Percentiles rank a stretch among this genome's conserved stretches.
Evolutionary conservation across 2,888 invertebrate species (phyloP).

Genomic region (Pandemis cinnamomeana): DNA sequence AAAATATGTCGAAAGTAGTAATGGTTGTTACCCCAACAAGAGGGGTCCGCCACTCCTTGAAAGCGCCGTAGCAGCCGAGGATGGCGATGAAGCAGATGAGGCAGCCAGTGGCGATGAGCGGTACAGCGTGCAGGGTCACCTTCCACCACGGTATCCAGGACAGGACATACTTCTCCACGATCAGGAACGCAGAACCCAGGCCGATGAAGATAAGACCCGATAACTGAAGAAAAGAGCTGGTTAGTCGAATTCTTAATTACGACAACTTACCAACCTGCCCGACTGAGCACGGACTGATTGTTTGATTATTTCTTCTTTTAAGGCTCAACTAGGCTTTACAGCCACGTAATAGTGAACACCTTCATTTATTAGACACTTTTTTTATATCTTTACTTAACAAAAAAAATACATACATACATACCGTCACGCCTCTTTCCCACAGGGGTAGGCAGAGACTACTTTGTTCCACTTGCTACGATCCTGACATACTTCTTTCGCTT

Average conservation of each 20-base stretch:
- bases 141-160: constrained; percentile 5
- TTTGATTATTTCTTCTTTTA: no score
- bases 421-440: no score
- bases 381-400: no score
- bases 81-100: constrained; percentile 3
- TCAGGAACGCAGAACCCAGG: background rate
- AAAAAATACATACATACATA: no score
- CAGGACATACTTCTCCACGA: background rate
- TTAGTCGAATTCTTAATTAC: background rate
- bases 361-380: no score
- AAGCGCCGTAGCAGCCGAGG: constrained; percentile 5
- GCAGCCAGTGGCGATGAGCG: constrained; percentile 1
- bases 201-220: background rate
- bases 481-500: no score
- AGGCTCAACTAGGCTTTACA: no score
- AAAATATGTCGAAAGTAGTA: background rate
- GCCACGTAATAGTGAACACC: no score
- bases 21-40: background rate
- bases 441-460: no score
- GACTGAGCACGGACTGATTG: no score
- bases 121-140: constrained; percentile 9
- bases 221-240: background rate
- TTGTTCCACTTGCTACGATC: no score
- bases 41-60: constrained; percentile 1
- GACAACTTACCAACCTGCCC: background rate